Evolutionary conservation across 2,113 vertebrate species (phyloP), one percentile per base, ranked within the genome.

Genomic region (Malurus cyaneus): DNA sequence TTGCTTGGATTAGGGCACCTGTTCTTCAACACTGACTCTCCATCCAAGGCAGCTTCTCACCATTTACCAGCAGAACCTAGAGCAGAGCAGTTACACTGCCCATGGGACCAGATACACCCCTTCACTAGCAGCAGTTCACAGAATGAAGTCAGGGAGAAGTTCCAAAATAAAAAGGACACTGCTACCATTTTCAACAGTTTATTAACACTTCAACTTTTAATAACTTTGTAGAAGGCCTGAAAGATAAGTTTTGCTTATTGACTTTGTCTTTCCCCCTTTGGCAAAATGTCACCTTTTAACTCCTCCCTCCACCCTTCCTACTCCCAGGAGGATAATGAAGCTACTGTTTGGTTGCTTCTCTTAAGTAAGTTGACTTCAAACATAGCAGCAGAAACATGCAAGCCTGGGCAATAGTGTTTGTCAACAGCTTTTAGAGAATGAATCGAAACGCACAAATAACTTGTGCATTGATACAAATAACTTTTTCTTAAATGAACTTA

Each of bases 181-280:
- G 8, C 54, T 34, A 64, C 61, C 61, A 49, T 86, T 95, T 96
- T 88, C 21, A 90, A 93, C 19, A 11, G 69, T 96, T 97, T 95
- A 96, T 97, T 95, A 93, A 96, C 88, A 96, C 77, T 90, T 88
- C 46, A 88, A 79, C 49, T 69, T 95, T 93, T 89, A 90, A 84
- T 92, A 92, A 67, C 56, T 96, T 96, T 72, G 76, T 91, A 93
- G 85, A 92, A 88, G 88, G 83, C 85, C 86, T 90, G 90, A 92
- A 95, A 96, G 80, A 53, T 71, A 89, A 78, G 41, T 46, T 90
- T 92, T 91, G 80, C 80, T 95, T 73, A 90, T 86, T 78, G 86
- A 88, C 80, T 92, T 96, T 86, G 88, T 79, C 82, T 86, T 83
- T 94, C 71, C 67, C 82, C 67, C 76, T 86, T 83, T 52, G 52